A percentile compares a stretch with the other conserved stretches of the same genome.
These are phyloP conservation scores for Agapornis roseicollis DNA, from an alignment of 2,113 vertebrate genomes.

Conservation along the genomic window DNA sequence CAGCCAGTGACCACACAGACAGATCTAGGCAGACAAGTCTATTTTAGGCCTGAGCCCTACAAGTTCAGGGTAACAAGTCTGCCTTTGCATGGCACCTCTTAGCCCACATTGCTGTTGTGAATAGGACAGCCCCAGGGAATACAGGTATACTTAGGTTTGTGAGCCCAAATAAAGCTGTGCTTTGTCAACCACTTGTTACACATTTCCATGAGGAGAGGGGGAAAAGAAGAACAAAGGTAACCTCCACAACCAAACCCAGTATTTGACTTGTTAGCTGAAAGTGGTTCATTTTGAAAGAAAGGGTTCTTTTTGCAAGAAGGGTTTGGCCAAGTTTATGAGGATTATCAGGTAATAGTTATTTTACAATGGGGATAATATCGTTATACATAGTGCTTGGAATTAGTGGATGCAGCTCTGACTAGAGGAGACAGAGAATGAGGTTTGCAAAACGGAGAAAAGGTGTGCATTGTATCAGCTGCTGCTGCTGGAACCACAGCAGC, in stretches of 20 bases:
- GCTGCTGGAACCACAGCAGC: neutral
- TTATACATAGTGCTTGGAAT: neutral
- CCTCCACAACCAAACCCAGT: neutral
- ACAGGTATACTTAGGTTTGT: neutral
- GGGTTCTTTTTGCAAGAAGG: neutral
- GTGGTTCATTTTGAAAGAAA: neutral
- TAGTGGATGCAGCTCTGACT: neutral
- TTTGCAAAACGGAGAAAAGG: neutral
- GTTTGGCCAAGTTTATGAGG: neutral
- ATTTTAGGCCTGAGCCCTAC: constrained; percentile 1
- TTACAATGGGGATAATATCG: neutral
- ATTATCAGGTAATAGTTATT: neutral
- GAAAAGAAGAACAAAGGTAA: neutral
- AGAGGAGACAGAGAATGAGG: neutral
- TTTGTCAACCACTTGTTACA: neutral
- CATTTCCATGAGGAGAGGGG: neutral
- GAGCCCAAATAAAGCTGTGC: neutral
- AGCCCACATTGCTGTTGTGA: neutral
- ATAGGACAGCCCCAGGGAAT: neutral
- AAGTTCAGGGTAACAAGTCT: neutral
- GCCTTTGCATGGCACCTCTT: neutral
- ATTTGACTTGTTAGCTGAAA: neutral
- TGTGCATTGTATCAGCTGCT: neutral
- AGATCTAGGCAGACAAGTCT: constrained; percentile 10
- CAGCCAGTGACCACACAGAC: neutral